Evolutionary conservation across 2,797 vertebrate species (phyloP).

Genomic region (Erethizon dorsatum): DNA sequence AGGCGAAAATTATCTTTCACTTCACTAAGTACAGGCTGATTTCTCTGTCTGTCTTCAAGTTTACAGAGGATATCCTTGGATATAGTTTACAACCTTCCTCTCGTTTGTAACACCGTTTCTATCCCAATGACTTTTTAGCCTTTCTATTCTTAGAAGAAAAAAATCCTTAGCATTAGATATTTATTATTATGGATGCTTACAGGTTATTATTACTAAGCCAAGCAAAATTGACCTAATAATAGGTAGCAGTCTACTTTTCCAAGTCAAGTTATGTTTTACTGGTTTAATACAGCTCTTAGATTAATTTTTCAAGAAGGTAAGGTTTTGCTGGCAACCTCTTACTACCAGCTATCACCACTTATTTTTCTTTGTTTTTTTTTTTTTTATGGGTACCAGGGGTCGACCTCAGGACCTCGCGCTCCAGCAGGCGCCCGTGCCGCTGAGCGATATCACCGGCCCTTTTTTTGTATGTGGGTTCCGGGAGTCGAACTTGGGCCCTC

Average conservation of each 20-base stretch:
- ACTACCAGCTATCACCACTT: conserved; percentile 9
- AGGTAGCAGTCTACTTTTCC: not conserved
- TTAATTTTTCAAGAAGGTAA: conserved; percentile 14
- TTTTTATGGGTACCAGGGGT: too few relatives aligned
- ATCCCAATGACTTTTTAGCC: not conserved
- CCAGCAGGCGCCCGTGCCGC: too few relatives aligned
- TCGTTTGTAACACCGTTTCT: not conserved
- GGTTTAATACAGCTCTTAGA: conserved; percentile 43
- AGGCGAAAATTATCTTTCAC: conserved; percentile 72
- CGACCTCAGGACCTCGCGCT: too few relatives aligned
- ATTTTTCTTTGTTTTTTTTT: too few relatives aligned
- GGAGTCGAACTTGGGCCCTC: too few relatives aligned
- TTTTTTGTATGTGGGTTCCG: too few relatives aligned
- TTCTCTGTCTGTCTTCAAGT: not conserved
- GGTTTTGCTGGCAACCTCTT: conserved; percentile 74
- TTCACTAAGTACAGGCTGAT: not conserved
- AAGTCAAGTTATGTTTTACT: conserved; percentile 47
- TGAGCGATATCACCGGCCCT: too few relatives aligned
- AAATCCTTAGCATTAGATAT: not conserved
- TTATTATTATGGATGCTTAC: not conserved
- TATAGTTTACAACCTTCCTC: conserved; percentile 16
- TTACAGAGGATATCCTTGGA: not conserved
- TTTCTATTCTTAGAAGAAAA: not conserved
- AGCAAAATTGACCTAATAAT: not conserved
- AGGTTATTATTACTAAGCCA: not conserved